These are phyloP conservation scores for Bovichtus diacanthus DNA, from an alignment of 2,797 vertebrate genomes.

Conservation along the genomic window DNA sequence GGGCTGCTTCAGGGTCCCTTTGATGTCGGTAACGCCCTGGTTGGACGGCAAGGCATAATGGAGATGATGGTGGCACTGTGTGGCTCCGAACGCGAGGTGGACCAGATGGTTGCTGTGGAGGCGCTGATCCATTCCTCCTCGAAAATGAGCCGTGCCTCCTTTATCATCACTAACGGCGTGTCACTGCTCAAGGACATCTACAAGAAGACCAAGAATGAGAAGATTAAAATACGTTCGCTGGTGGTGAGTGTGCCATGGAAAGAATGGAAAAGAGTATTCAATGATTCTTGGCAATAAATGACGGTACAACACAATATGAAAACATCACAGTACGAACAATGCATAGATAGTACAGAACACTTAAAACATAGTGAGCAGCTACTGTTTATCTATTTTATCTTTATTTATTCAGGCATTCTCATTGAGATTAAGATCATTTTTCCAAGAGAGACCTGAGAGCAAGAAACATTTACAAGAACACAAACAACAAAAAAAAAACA, in stretches of 20 bases:
- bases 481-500: no score
- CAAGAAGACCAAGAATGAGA: slow-evolving; percentile 98
- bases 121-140: slow-evolving; percentile 95
- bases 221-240: slow-evolving; percentile 95
- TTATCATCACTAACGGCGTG: slow-evolving; percentile 96
- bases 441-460: no score
- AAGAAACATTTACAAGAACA: no score
- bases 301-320: neutral
- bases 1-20: slow-evolving; percentile 96
- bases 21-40: slow-evolving; percentile 93
- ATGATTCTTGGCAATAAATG: neutral
- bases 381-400: no score
- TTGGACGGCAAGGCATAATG: slow-evolving; percentile 94
- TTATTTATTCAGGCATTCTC: no score
- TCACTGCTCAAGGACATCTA: slow-evolving; percentile 95
- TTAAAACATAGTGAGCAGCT: neutral
- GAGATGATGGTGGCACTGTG: slow-evolving; percentile 99
- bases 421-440: no score
- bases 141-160: slow-evolving; percentile 95
- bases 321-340: neutral
- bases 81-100: slow-evolving; percentile 93
- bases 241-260: slow-evolving; percentile 86
- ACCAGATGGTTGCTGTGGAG: slow-evolving; percentile 97
- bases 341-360: neutral
- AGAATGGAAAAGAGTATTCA: neutral